Percentiles rank a stretch among this genome's conserved stretches.
phyloP scores from a whole-genome alignment of 2,113 vertebrate genomes.

The Ictalurus furcatus region DNA sequence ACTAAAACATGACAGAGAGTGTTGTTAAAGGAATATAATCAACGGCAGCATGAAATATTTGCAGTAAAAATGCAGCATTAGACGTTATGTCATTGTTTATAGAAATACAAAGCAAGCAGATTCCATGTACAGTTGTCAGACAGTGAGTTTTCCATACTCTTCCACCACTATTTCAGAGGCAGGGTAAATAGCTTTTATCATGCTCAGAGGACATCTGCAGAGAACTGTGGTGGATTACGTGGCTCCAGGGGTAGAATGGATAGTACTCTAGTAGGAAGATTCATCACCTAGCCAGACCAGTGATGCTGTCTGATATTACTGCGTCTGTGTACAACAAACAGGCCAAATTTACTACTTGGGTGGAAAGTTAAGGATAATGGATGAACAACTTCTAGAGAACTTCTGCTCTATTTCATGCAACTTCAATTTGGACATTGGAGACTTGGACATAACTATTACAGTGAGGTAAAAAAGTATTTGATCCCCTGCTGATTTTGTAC shows the following conservation, averaged over 20 bases:
- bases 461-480: too few relatives aligned
- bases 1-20: not conserved
- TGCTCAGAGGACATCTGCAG: slow-evolving; percentile 30
- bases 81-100: not conserved
- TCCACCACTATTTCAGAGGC: not conserved
- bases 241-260: slow-evolving; percentile 17
- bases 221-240: not conserved
- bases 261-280: slow-evolving; percentile 32
- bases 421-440: not conserved
- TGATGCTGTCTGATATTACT: not conserved
- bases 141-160: not conserved
- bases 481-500: too few relatives aligned
- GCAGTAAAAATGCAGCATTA: not conserved
- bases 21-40: not conserved
- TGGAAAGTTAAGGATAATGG: not conserved
- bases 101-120: not conserved
- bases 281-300: slow-evolving; percentile 17
- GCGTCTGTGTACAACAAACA: not conserved
- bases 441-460: not conserved
- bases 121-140: not conserved
- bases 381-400: not conserved
- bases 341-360: not conserved
- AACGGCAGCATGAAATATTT: not conserved
- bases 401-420: not conserved
- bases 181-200: slow-evolving; percentile 50